A percentile compares a stretch with the other conserved stretches of the same genome.
Evolutionary conservation across 2,888 invertebrate species (phyloP).

Genomic region (Merodon equestris): DNA sequence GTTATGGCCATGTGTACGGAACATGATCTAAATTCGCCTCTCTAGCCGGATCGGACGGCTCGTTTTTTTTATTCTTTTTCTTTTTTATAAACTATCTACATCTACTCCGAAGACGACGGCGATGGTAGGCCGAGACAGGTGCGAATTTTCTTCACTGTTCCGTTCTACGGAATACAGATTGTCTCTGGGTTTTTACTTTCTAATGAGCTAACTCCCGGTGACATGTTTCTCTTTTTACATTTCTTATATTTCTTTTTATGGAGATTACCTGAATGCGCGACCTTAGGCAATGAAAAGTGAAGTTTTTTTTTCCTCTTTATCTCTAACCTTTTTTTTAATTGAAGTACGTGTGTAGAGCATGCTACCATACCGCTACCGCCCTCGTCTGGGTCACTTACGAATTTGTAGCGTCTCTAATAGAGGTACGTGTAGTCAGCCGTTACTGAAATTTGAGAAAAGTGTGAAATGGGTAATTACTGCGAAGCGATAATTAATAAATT

Average conservation of each 20-base stretch:
- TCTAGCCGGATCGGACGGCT: conserved; percentile 22
- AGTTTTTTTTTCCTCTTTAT: conserved; percentile 28
- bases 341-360: conserved; percentile 16
- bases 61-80: not conserved
- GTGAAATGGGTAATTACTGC: conserved; percentile 44
- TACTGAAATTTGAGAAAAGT: conserved; percentile 42
- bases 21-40: conserved; percentile 58
- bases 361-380: no score
- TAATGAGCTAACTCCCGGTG: conserved; percentile 52
- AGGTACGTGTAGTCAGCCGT: not conserved
- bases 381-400: no score
- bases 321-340: conserved; percentile 12
- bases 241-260: conserved; percentile 36
- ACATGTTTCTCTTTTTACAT: conserved; percentile 45
- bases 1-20: conserved; percentile 36
- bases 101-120: no score
- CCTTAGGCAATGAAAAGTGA: conserved; percentile 65
- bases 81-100: no score
- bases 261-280: conserved; percentile 57
- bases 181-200: conserved; percentile 55
- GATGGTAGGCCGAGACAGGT: conserved; percentile 41
- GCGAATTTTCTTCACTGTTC: conserved; percentile 31
- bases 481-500: conserved; percentile 60
- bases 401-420: conserved; percentile 24
- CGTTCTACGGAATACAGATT: conserved; percentile 13